A percentile compares a stretch with the other conserved stretches of the same genome.
phyloP scores from a whole-genome alignment of 2,113 vertebrate genomes.

The Mobula birostris region DNA sequence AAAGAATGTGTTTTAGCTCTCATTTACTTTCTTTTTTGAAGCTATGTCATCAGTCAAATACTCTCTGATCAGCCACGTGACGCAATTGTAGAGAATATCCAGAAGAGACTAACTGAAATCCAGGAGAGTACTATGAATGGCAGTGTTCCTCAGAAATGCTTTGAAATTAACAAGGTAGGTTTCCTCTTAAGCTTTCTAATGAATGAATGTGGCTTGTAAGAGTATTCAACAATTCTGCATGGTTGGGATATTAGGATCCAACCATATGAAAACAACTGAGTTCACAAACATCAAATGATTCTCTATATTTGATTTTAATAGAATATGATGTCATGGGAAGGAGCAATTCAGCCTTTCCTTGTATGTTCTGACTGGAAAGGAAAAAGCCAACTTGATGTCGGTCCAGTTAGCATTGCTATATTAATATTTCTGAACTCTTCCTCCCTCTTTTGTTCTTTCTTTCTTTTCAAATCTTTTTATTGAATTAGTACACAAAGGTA shows the following conservation, averaged over 20 bases:
- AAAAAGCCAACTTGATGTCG: too few relatives aligned
- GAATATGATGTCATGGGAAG: too few relatives aligned
- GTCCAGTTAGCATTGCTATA: too few relatives aligned
- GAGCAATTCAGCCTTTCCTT: too few relatives aligned
- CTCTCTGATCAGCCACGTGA: conserved; percentile 90
- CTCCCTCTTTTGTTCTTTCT: too few relatives aligned
- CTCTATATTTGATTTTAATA: too few relatives aligned
- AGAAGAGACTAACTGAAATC: conserved; percentile 80
- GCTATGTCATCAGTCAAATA: conserved; percentile 90
- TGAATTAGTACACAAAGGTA: too few relatives aligned
- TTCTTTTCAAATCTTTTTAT: too few relatives aligned
- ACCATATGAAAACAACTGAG: background rate
- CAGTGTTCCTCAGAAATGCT: conserved; percentile 68
- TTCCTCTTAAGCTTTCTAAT: background rate
- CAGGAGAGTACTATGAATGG: conserved; percentile 79
- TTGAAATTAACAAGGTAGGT: conserved; percentile 92
- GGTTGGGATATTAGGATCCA: background rate
- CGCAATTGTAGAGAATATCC: conserved; percentile 90
- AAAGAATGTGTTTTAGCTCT: conserved; percentile 20
- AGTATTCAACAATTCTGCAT: background rate
- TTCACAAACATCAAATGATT: background rate
- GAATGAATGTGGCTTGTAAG: background rate
- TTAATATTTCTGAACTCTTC: too few relatives aligned
- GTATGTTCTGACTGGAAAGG: too few relatives aligned
- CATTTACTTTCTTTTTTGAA: conserved; percentile 48